Conservation (phyloP, 2,113 vertebrate genomes). For the Dunckerocampus dactyliophorus region DNA sequence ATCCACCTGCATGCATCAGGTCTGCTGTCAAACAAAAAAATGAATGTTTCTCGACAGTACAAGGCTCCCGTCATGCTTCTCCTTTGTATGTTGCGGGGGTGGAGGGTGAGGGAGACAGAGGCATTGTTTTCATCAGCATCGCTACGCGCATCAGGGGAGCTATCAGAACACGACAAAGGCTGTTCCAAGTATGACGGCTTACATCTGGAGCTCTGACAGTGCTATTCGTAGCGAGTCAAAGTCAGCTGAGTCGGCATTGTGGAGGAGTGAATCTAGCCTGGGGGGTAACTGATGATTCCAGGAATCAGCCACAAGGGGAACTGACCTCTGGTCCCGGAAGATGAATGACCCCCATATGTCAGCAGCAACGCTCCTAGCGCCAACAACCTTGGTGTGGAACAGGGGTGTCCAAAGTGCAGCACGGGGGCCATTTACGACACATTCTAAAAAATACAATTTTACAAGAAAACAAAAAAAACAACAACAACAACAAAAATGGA, state of each 20-base stretch:
- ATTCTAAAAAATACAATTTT: too few relatives aligned
- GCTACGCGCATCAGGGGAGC: slow-evolving; percentile 56
- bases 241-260: slow-evolving; percentile 27
- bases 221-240: slow-evolving; percentile 39
- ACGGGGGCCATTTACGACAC: too few relatives aligned
- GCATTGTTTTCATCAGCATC: slow-evolving; percentile 43
- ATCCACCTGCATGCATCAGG: slow-evolving; percentile 21
- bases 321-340: slow-evolving; percentile 30
- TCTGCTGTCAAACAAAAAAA: slow-evolving; percentile 35
- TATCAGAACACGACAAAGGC: slow-evolving; percentile 63
- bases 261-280: slow-evolving; percentile 21
- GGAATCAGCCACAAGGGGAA: slow-evolving; percentile 4
- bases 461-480: too few relatives aligned
- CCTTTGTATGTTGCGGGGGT: slow-evolving; percentile 37
- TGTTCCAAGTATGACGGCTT: slow-evolving; percentile 62
- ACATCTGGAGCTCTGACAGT: slow-evolving; percentile 36
- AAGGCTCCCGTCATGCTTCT: slow-evolving; percentile 35
- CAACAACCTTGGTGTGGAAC: neutral
- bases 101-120: slow-evolving; percentile 52
- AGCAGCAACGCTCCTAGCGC: neutral
- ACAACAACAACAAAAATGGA: too few relatives aligned
- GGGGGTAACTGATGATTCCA: slow-evolving; percentile 38
- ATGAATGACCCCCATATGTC: slow-evolving; percentile 22
- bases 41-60: slow-evolving; percentile 18
- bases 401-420: too few relatives aligned